Base-by-base conservation (phyloP, 2,113 vertebrate species). In the Leucopsar rothschildi region DNA sequence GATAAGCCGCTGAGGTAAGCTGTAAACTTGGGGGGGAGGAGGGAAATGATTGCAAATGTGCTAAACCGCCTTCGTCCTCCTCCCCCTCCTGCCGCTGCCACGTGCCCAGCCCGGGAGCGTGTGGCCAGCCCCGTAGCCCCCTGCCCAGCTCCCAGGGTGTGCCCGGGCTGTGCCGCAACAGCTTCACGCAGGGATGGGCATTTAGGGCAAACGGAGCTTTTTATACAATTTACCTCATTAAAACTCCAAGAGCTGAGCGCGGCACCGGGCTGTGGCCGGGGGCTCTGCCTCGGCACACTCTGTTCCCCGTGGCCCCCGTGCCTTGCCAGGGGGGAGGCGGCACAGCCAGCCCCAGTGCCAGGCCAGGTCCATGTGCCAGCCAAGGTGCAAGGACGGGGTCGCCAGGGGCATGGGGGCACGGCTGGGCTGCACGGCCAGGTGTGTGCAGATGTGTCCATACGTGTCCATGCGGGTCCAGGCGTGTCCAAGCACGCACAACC, bases 131-230 rank as follows among this genome's bases (percentile, higher is more conserved):
- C 89, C 50, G 3, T 10, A 86, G 91, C 92, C 93, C 95, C 95
- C 72, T 61, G 68, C 64, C 91, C 94, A 28, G 86, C 72, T 65
- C 83, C 56, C 5, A 1, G 71, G 29, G 47, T 65, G 45, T 50
- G 63, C 31, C 11, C 14, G 0, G 63, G 88, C 80, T 49, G 80
- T 1, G 20, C 73, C 0, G 11, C 90, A 31, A 85, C 70, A 5
- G 81, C 63, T 96, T 96, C 93, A 95, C 87, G 91, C 94, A 60
- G 95, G 37, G 66, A 87, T 97, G 95, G 95, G 75, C 95, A 96
- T 96, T 95, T 95, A 97, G 96, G 96, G 91, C 96, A 96, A 95
- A 94, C 2, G 4, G 49, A 92, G 94, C 93, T 95, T 95, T 95
- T 97, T 92, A 85, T 89, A 90, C 84, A 24, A 69, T 91, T 95